Percentiles rank a stretch among this genome's conserved stretches.
Conservation (phyloP, 2,888 invertebrate species). For the Octodonta nipae region DNA sequence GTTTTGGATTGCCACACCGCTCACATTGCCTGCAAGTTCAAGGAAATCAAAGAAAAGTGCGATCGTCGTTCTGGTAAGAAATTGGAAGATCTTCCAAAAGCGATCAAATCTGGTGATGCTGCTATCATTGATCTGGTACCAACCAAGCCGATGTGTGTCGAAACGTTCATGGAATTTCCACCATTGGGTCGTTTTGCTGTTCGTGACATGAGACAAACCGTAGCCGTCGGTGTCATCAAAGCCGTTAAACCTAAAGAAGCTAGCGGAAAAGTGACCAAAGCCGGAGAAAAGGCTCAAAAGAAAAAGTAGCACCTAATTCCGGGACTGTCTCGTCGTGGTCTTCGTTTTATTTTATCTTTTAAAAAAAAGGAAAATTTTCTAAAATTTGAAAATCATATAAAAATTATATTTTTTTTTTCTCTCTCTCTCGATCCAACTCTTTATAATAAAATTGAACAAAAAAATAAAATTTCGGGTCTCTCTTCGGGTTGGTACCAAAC, state of each 20-base stretch:
- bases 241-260: conserved; percentile 81
- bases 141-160: conserved; percentile 97
- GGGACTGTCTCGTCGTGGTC: no score
- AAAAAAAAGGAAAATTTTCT: no score
- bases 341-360: no score
- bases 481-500: no score
- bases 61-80: conserved; percentile 98
- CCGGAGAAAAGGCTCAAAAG: conserved; percentile 94
- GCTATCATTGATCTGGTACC: conserved; percentile 92
- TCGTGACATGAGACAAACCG: conserved; percentile 99
- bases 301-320: conserved; percentile 98
- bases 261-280: conserved; percentile 95
- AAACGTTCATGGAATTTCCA: conserved; percentile 96
- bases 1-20: conserved; percentile 99
- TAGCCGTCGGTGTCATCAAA: conserved; percentile 97
- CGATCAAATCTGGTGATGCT: conserved; percentile 93
- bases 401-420: no score
- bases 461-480: no score
- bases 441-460: no score
- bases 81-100: conserved; percentile 83
- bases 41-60: conserved; percentile 88
- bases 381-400: no score
- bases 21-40: conserved; percentile 99
- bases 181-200: conserved; percentile 98
- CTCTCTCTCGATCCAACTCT: no score